Conservation (phyloP, 23 tunicate species). For the Ciona savignyi region DNA sequence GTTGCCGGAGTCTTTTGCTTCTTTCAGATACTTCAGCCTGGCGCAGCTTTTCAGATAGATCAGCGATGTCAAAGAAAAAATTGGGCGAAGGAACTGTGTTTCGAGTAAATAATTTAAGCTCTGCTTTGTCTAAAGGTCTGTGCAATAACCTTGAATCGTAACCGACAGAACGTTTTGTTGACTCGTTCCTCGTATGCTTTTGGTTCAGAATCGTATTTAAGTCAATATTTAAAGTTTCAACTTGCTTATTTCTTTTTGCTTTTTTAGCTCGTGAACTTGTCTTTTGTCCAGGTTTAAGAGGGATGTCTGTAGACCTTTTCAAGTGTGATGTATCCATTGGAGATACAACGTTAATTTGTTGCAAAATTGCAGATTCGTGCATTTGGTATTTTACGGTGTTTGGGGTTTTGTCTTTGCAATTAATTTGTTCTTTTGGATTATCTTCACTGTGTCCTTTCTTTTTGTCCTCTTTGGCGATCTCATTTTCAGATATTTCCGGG, state of each 20-base stretch:
- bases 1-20: background rate
- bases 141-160: no score
- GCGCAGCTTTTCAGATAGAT: conserved; percentile 42
- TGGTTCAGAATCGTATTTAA: background rate
- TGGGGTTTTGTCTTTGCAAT: background rate
- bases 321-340: background rate
- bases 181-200: background rate
- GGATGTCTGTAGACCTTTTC: background rate
- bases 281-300: background rate
- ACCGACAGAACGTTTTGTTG: background rate
- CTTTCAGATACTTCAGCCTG: conserved; percentile 9
- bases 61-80: conserved; percentile 62
- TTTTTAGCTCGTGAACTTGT: background rate
- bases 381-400: background rate
- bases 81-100: conserved; percentile 38
- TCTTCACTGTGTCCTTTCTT: background rate
- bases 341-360: background rate
- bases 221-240: background rate
- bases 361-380: background rate
- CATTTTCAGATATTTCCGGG: conserved; percentile 29
- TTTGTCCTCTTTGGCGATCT: background rate
- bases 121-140: background rate
- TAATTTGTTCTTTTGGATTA: background rate
- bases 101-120: background rate
- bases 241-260: background rate